These are phyloP conservation scores for Latrodectus elegans DNA, from an alignment of 2,888 invertebrate species.

Conservation along the genomic window DNA sequence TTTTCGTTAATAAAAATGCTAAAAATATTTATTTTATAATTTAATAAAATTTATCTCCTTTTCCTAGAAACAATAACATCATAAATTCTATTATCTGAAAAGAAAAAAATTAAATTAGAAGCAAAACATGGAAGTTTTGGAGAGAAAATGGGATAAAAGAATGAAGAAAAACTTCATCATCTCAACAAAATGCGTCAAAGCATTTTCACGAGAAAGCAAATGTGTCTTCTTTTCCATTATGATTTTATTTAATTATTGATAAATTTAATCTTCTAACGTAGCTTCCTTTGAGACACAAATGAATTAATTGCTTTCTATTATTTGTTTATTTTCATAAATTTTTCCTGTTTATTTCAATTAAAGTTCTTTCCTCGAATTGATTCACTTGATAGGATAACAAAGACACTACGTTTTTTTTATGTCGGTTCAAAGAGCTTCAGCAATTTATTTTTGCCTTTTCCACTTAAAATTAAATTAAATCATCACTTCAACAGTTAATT, in stretches of 20 bases:
- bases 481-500: no score
- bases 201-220: constrained; percentile 11
- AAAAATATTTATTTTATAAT: constrained; percentile 21
- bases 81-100: not conserved
- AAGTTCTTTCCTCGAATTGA: not conserved
- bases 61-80: constrained; percentile 8
- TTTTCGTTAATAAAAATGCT: not conserved
- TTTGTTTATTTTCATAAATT: not conserved
- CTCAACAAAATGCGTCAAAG: constrained; percentile 5
- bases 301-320: constrained; percentile 9
- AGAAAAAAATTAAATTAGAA: constrained; percentile 18
- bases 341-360: constrained; percentile 3
- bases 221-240: constrained; percentile 18
- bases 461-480: no score
- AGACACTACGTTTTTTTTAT: no score
- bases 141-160: not conserved
- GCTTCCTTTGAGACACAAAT: constrained; percentile 3
- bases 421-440: no score
- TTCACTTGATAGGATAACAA: no score
- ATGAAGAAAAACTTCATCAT: not conserved
- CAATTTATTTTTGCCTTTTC: no score
- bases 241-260: constrained; percentile 41
- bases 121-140: not conserved
- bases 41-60: constrained; percentile 30
- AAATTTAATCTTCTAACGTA: constrained; percentile 33